Evolutionary conservation across 2,113 vertebrate genomes (phyloP).

Genomic region (Amia ocellicauda): DNA sequence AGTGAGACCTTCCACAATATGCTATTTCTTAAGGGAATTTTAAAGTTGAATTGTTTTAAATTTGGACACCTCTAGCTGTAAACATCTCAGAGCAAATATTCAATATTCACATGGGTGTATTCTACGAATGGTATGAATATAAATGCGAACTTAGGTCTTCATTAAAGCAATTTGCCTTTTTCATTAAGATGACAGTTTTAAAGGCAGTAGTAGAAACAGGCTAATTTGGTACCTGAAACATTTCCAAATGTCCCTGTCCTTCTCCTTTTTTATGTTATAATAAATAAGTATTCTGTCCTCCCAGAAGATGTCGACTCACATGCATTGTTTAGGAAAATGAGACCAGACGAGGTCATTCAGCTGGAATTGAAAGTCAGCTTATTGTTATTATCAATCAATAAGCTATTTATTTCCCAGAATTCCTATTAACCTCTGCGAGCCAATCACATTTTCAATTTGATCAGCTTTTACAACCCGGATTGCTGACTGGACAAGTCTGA

Average conservation of each 20-base stretch:
- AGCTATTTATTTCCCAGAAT: conserved; percentile 74
- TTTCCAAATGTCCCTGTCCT: not conserved
- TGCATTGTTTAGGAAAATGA: conserved; percentile 4
- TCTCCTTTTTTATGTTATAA: not conserved
- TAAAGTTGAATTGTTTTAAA: no score
- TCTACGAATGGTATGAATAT: no score
- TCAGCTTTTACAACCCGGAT: conserved; percentile 42
- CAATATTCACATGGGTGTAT: no score
- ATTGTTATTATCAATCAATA: conserved; percentile 76
- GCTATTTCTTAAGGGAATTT: no score
- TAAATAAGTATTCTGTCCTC: not conserved
- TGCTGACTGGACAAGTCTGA: conserved; percentile 73
- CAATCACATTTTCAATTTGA: conserved; percentile 58
- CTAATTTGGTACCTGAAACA: not conserved
- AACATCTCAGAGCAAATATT: no score
- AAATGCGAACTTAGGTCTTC: no score
- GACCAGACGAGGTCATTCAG: not conserved
- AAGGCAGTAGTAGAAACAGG: no score
- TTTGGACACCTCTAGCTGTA: no score
- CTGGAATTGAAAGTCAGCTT: conserved; percentile 50
- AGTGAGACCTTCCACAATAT: no score
- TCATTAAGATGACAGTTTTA: no score
- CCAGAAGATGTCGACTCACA: not conserved
- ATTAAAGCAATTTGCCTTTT: no score
- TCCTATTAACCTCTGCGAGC: conserved; percentile 73